A percentile compares a stretch with the other conserved stretches of the same genome.
These are phyloP conservation scores for Megalops atlanticus DNA, from an alignment of 2,113 vertebrate genomes.

Conservation along the genomic window DNA sequence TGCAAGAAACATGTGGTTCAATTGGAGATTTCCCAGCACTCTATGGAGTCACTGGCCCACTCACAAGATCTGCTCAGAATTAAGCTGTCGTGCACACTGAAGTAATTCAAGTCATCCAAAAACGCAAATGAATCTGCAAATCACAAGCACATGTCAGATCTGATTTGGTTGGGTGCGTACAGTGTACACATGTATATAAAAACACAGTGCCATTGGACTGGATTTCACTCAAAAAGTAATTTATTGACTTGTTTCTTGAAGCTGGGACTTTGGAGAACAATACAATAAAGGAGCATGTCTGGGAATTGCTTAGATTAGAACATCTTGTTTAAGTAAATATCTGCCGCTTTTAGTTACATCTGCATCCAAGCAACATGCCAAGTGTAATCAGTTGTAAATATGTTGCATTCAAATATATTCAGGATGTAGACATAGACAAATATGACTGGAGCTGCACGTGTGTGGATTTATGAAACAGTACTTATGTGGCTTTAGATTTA, in stretches of 20 bases:
- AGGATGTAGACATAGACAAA: conserved; percentile 6
- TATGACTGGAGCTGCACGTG: background rate
- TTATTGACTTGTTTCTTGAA: background rate
- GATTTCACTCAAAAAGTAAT: background rate
- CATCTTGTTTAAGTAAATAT: conserved; percentile 7
- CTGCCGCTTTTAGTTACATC: background rate
- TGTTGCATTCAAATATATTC: background rate
- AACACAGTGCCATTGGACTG: background rate
- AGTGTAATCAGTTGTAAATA: background rate
- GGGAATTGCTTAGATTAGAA: background rate
- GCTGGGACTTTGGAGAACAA: background rate
- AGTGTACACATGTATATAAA: conserved; percentile 21
- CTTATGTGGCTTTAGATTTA: background rate
- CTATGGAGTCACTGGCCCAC: conserved; percentile 29
- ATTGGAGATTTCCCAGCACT: conserved; percentile 35
- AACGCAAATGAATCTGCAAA: conserved; percentile 40
- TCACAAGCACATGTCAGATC: conserved; percentile 43
- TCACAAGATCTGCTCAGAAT: conserved; percentile 27
- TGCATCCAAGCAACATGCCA: background rate
- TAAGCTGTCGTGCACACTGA: conserved; percentile 32
- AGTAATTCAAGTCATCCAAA: conserved; percentile 36
- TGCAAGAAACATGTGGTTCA: conserved; percentile 23
- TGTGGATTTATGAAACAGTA: background rate
- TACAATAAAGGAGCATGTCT: background rate
- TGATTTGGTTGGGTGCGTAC: conserved; percentile 3